Evolutionary conservation across 1,140 invertebrate genomes (phyloP), one percentile per base, ranked within the genome.

Genomic region (Sarcophaga peregrina): DNA sequence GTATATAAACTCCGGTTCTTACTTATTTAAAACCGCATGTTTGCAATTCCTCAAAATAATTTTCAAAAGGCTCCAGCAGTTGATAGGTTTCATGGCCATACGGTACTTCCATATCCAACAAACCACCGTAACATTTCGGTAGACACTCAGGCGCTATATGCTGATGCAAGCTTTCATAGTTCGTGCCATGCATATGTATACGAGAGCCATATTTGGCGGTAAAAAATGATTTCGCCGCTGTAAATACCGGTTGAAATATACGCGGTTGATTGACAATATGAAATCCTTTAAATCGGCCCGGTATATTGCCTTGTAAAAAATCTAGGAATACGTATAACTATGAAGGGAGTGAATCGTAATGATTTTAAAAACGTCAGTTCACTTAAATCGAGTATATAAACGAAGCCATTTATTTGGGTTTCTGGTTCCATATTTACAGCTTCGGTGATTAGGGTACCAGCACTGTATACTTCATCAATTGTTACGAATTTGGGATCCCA

Each of bases 91-190:
- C 45, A 6, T 0, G 13, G 5, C 46, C 46, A 76, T n/a, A 76
- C 6, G 9, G 10, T 3, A 17, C 1, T 8, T 76, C 13, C 15
- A 17, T 48, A 7, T 76, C 48, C 9, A 76, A n/a, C 5, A 9
- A n/a, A 8, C 74, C 74, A 46, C 46, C 46, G 48, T 76, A 76
- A n/a, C 74, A 48, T 50, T 76, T 46, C 9, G 74, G 74, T 10
- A 76, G 9, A 76, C n/a, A 76, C n/a, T 76, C 74, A n/a, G 74
- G 37, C 10, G 74, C 15, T 48, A 76, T 76, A 47, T n/a, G 48
- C 5, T 10, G 74, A 76, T 76, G 74, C 48, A 76, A 17, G 3
- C 46, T 6, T 15, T 46, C n/a, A n/a, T 17, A 48, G 48, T 76
- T 48, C 7, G 74, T n/a, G 48, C 74, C 74, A 76, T 76, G 74